Evolutionary conservation across 2,888 invertebrate genomes (phyloP), one percentile per base, ranked within the genome.

Genomic region (Drosophila testacea): DNA sequence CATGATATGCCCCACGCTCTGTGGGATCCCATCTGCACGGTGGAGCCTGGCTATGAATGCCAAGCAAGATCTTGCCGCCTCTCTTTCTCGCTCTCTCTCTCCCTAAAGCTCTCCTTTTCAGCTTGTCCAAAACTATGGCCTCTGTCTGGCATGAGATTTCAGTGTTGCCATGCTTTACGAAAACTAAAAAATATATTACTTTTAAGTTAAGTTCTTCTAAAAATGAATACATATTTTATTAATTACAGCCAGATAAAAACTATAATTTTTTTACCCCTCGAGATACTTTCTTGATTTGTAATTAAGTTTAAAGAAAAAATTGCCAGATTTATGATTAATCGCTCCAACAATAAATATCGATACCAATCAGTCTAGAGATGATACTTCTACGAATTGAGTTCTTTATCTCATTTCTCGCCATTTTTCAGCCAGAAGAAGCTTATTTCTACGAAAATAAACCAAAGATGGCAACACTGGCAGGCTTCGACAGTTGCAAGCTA

Each of bases 1-100:
- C 91, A 91, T 91, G 91, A 90, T 90, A 90, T 91, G 90, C 91
- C 91, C 91, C 91, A 83, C 85, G 82, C 87, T 80, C 84, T 63
- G 87, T 85, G 87, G 84, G 84, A 76, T 68, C 61, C 70, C 73
- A 65, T 61, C 39, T 34, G 48, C 48, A 41, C 48, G 32, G 22
- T 47, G 9, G 16, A 48, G 47, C 55, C 34, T 39, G 39, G 46
- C 36, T 47, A 38, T 57, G 57, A 57, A 56, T 63, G 47, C 56
- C 55, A 56, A 63, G 63, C 61, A 38, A 52, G 36, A n/a, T 28
- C 28, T n/a, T n/a, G 9, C 50, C 27, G 7, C 34, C 48, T 30
- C 16, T 13, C 10, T 30, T 2, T 6, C 32, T 32, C 32, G 4
- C 32, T 32, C 32, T 32, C 32, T 32, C 22, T 16, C 42, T 30